Evolutionary conservation across 2,888 invertebrate genomes (phyloP).

Genomic region (Eupeodes luniger): DNA sequence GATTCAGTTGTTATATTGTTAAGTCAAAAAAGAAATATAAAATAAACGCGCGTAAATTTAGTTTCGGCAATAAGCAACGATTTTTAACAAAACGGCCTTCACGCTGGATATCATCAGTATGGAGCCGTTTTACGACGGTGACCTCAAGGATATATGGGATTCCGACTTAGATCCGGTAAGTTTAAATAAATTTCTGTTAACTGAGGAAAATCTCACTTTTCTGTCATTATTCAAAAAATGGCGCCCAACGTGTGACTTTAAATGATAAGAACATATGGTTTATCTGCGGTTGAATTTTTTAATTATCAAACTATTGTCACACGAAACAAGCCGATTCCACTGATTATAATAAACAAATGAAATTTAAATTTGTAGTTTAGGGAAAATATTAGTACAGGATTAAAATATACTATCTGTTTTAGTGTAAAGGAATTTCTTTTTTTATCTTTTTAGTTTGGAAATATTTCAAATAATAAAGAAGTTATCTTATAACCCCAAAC

Average conservation of each 20-base stretch:
- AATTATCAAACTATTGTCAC: too few relatives aligned
- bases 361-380: too few relatives aligned
- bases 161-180: constrained; percentile 93
- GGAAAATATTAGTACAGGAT: too few relatives aligned
- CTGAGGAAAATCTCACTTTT: background rate
- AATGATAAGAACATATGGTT: background rate
- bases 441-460: too few relatives aligned
- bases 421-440: too few relatives aligned
- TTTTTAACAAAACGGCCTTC: constrained; percentile 63
- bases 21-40: constrained; percentile 1
- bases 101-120: constrained; percentile 83
- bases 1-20: constrained; percentile 25
- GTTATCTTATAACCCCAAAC: too few relatives aligned
- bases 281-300: too few relatives aligned
- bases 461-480: too few relatives aligned
- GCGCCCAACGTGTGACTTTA: background rate
- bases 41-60: constrained; percentile 26
- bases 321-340: too few relatives aligned
- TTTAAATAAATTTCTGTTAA: constrained; percentile 75
- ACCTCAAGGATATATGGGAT: constrained; percentile 92
- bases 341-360: too few relatives aligned
- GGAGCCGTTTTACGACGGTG: constrained; percentile 91
- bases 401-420: too few relatives aligned
- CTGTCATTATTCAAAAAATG: background rate
- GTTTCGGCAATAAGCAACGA: constrained; percentile 60